These are phyloP conservation scores for Bos taurus DNA, from an alignment of 2,113 vertebrate genomes.

Conservation along the genomic window ARS-UCD2.0 NC_037357.1:97928001-97928500, in stretches of 20 bases:
- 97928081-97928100: background rate
- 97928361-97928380: background rate
- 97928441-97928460: background rate
- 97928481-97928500: background rate
- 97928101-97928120: background rate
- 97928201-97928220: background rate
- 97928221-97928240: background rate
- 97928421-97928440: background rate
- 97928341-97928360: background rate
- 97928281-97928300: background rate
- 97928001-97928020: background rate
- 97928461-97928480: background rate
- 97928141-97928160: background rate
- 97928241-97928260: background rate
- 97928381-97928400: background rate
- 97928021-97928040: background rate
- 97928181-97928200: background rate
- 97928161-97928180: background rate
- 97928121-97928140: background rate
- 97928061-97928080: background rate
- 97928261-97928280: background rate
- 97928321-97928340: background rate
- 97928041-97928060: background rate
- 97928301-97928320: background rate
- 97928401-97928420: background rate